These are phyloP conservation scores for Falco columbarius DNA, from an alignment of 2,797 vertebrate genomes.

Conservation along the genomic window DNA sequence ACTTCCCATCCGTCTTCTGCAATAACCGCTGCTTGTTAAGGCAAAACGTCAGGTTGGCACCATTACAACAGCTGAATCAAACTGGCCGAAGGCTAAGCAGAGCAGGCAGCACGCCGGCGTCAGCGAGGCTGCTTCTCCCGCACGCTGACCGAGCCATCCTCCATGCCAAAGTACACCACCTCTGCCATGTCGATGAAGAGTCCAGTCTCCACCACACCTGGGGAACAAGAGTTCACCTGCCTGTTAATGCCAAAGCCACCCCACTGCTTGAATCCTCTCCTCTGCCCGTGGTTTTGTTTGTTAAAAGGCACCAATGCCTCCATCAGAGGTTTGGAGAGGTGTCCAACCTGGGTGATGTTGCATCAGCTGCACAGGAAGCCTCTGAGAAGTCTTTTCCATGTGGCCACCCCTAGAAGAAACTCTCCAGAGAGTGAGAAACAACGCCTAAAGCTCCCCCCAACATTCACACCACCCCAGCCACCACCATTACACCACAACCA, in stretches of 20 bases:
- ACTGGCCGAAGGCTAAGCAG: neutral
- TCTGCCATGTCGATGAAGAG: conserved; percentile 95
- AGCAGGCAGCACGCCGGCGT: neutral
- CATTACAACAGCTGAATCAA: neutral
- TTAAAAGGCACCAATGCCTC: fast-evolving
- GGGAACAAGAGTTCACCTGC: neutral
- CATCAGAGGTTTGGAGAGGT: neutral
- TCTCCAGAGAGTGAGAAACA: neutral
- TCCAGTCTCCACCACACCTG: conserved; percentile 97
- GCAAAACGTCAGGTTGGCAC: conserved; percentile 71
- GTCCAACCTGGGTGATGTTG: neutral
- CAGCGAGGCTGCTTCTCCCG: conserved; percentile 82
- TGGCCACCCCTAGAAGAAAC: neutral
- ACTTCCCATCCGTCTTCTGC: neutral
- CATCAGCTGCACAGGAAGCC: neutral
- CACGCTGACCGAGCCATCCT: conserved; percentile 88
- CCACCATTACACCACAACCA: neutral
- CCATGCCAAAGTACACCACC: conserved; percentile 95
- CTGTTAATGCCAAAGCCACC: neutral
- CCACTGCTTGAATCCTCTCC: fast-evolving
- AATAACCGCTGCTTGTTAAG: conserved; percentile 69
- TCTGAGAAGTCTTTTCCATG: neutral
- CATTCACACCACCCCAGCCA: neutral
- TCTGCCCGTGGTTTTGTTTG: fast-evolving
- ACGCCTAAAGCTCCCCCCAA: fast-evolving